Evolutionary conservation across 2,888 invertebrate genomes (phyloP).

Genomic region (Melieria picta): DNA sequence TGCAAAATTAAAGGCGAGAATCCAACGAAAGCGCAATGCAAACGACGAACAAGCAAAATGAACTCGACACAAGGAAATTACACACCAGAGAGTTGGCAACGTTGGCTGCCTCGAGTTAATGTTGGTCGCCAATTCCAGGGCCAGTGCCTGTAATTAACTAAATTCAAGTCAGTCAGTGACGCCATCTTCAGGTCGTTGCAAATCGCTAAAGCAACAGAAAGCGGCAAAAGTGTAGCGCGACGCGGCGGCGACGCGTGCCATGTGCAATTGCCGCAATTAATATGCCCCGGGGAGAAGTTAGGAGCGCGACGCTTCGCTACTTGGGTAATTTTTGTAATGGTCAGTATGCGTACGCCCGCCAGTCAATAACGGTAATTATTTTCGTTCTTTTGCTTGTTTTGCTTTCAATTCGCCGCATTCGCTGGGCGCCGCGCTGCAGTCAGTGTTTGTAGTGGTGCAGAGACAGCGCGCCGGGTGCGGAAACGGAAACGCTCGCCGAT

Average conservation of each 20-base stretch:
- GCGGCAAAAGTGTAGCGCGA: too few relatives aligned
- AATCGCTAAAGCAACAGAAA: constrained; percentile 2
- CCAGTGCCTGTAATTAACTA: constrained; percentile 29
- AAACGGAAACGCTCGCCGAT: background rate
- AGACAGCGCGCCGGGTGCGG: background rate
- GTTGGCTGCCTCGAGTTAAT: background rate
- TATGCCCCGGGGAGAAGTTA: constrained; percentile 9
- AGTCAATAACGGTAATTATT: constrained; percentile 2
- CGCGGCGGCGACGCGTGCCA: constrained; percentile 10
- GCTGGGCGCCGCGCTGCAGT: too few relatives aligned
- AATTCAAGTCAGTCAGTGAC: constrained; percentile 26
- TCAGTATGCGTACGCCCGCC: constrained; percentile 11
- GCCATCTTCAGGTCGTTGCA: constrained; percentile 19
- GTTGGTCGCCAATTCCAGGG: constrained; percentile 17
- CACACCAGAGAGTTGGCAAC: constrained; percentile 32
- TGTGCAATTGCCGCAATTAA: constrained; percentile 27
- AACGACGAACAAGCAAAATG: constrained; percentile 2
- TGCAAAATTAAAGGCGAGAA: background rate
- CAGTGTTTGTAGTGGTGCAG: too few relatives aligned
- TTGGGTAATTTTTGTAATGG: constrained; percentile 32
- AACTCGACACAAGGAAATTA: constrained; percentile 19
- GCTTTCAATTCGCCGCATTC: background rate
- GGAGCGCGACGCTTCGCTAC: constrained; percentile 14
- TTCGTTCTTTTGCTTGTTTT: background rate
- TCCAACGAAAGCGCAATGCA: background rate